These are phyloP conservation scores for Dolichotis patagonum DNA, from an alignment of 2,113 vertebrate genomes.

Conservation along the genomic window DNA sequence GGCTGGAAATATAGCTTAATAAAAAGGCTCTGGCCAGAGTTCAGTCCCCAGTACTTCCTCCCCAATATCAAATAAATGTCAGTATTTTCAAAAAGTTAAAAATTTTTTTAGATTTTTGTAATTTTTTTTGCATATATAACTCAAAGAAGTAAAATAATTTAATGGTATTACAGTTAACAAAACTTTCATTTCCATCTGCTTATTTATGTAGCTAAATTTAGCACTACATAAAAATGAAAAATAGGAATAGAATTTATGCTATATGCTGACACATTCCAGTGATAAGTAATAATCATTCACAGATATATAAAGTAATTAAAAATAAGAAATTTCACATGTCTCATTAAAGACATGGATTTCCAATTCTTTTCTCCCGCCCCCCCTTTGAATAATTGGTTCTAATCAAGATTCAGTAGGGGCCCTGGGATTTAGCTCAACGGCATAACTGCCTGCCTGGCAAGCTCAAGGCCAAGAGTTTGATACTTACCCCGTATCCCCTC, in stretches of 20 bases:
- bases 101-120: background rate
- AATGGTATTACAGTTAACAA: background rate
- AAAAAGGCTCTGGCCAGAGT: background rate
- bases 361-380: background rate
- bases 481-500: too few species aligned
- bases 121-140: background rate
- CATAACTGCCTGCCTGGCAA: too few species aligned
- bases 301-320: slow-evolving; percentile 10
- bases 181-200: background rate
- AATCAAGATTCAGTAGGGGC: background rate
- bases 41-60: background rate
- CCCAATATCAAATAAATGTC: background rate
- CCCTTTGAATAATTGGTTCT: background rate
- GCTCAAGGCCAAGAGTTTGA: too few species aligned
- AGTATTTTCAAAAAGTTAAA: background rate
- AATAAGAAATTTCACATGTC: background rate
- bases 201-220: background rate
- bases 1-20: background rate
- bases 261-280: background rate
- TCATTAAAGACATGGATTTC: slow-evolving; percentile 19
- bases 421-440: too few species aligned
- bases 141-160: slow-evolving; percentile 1
- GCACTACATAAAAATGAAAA: slow-evolving; percentile 34
- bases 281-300: background rate
- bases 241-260: background rate